These are phyloP conservation scores for Bufo bufo DNA, from an alignment of 2,113 vertebrate genomes.

Conservation along the genomic window DNA sequence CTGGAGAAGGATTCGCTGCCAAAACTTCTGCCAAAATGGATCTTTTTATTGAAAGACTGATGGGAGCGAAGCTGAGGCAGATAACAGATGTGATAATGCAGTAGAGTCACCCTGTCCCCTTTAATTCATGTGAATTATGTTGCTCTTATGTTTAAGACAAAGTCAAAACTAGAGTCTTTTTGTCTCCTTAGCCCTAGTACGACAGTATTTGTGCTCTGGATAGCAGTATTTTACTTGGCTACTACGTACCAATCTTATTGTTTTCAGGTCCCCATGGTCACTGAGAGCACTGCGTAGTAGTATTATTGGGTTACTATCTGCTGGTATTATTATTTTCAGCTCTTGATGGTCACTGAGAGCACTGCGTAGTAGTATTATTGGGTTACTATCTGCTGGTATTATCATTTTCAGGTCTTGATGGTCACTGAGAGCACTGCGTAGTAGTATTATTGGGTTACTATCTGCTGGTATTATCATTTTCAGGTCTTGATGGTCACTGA, in stretches of 20 bases:
- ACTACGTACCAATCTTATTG: no score
- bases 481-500: no score
- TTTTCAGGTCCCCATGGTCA: no score
- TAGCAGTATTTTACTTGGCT: background rate
- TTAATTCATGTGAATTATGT: background rate
- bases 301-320: background rate
- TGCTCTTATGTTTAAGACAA: background rate
- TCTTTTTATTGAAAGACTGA: conserved; percentile 9
- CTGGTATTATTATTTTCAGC: no score
- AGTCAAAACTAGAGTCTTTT: background rate
- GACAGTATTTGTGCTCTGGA: background rate
- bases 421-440: no score
- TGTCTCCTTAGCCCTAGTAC: no score
- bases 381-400: no score
- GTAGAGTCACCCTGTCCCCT: background rate
- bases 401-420: no score
- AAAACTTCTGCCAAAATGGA: conserved; percentile 13
- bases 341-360: no score
- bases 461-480: no score
- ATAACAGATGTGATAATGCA: background rate
- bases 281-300: background rate
- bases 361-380: no score
- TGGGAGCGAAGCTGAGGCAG: background rate
- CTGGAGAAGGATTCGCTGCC: background rate
- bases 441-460: no score